Evolutionary conservation across 2,113 vertebrate genomes (phyloP).

Genomic region (Pampusana beccarii): DNA sequence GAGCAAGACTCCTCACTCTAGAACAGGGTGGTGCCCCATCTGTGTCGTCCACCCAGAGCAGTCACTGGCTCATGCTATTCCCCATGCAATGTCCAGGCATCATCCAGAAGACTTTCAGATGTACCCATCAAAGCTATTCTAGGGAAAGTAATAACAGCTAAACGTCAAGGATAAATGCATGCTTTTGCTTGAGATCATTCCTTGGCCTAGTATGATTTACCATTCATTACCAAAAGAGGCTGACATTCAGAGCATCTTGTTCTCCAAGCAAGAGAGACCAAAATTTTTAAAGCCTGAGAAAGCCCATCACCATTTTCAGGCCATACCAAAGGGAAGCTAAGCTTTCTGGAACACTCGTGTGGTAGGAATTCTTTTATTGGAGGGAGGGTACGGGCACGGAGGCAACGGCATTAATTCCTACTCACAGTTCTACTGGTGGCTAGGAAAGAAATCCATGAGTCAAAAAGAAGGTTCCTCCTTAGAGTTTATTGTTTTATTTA

Average conservation of each 20-base stretch:
- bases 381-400: background rate
- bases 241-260: background rate
- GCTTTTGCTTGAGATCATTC: background rate
- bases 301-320: background rate
- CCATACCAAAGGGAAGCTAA: background rate
- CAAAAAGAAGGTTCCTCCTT: background rate
- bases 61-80: background rate
- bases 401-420: background rate
- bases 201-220: background rate
- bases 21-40: background rate
- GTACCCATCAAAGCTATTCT: background rate
- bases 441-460: background rate
- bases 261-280: background rate
- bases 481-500: constrained; percentile 20
- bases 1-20: background rate
- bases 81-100: background rate
- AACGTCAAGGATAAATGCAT: background rate
- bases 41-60: background rate
- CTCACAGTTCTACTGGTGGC: background rate
- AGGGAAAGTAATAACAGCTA: background rate
- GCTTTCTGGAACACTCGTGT: background rate
- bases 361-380: background rate
- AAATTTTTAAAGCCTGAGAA: background rate
- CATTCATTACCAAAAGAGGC: background rate
- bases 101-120: background rate